These are phyloP conservation scores for Dyspetes luteomarginatus DNA, from an alignment of 2,888 invertebrate genomes.

Conservation along the genomic window DNA sequence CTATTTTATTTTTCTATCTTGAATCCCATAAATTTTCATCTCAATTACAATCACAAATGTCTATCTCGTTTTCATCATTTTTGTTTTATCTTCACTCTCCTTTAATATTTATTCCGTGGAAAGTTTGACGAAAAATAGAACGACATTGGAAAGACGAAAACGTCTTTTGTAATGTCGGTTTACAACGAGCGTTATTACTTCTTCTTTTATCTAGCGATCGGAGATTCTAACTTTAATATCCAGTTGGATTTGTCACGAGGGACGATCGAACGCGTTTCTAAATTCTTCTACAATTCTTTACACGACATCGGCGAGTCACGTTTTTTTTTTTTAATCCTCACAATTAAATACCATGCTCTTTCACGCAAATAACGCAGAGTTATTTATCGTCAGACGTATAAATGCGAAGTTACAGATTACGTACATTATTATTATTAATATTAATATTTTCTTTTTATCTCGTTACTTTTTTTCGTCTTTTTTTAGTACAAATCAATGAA, in stretches of 20 bases:
- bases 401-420: constrained; percentile 71
- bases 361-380: constrained; percentile 75
- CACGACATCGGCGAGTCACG: constrained; percentile 15
- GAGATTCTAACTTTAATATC: constrained; percentile 1
- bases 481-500: constrained; percentile 75
- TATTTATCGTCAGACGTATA: constrained; percentile 73
- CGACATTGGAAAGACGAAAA: constrained; percentile 30
- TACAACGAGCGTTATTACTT: neutral
- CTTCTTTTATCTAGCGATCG: neutral
- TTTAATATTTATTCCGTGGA: constrained; percentile 22
- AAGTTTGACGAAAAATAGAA: constrained; percentile 42
- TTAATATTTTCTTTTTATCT: constrained; percentile 44
- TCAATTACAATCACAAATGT: constrained; percentile 7
- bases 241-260: neutral
- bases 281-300: constrained; percentile 20
- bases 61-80: neutral
- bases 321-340: constrained; percentile 18
- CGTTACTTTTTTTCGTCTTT: constrained; percentile 45
- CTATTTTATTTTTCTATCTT: neutral
- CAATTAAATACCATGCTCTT: constrained; percentile 68
- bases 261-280: neutral
- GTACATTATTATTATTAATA: constrained; percentile 64
- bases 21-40: neutral
- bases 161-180: neutral
- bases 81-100: neutral